phyloP scores from a whole-genome alignment of 1,140 invertebrate species.

The Saxidomus purpurata region DNA sequence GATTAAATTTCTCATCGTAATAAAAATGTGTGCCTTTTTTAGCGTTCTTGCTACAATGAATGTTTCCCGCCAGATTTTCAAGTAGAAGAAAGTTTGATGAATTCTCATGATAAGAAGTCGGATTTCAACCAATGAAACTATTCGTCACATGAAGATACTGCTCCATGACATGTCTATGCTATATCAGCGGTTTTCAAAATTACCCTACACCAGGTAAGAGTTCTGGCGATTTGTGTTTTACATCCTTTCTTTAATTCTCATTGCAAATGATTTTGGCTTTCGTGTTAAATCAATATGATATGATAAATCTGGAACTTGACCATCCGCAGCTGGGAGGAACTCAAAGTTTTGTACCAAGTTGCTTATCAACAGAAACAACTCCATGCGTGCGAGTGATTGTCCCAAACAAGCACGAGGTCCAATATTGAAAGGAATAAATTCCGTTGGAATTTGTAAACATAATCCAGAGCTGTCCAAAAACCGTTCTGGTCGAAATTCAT shows the following conservation, averaged over 20 bases:
- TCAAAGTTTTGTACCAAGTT: background rate
- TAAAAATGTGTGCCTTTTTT: too few species aligned
- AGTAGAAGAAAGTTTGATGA: too few species aligned
- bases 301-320: background rate
- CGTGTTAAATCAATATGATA: background rate
- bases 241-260: background rate
- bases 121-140: too few species aligned
- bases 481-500: constrained; percentile 90
- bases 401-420: constrained; percentile 69
- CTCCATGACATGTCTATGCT: too few species aligned
- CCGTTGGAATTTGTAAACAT: constrained; percentile 2
- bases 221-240: too few species aligned
- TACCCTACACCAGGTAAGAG: too few species aligned
- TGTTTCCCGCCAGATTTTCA: too few species aligned
- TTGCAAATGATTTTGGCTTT: background rate
- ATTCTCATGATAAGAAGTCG: too few species aligned
- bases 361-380: constrained; percentile 68
- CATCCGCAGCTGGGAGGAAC: constrained; percentile 46
- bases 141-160: too few species aligned
- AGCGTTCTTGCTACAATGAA: too few species aligned
- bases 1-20: too few species aligned
- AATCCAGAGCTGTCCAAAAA: constrained; percentile 70
- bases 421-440: constrained; percentile 67
- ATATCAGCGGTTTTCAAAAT: too few species aligned
- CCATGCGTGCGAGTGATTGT: constrained; percentile 66